Evolutionary conservation across 2,113 vertebrate genomes (phyloP).

Genomic region (Amphiprion percula): DNA sequence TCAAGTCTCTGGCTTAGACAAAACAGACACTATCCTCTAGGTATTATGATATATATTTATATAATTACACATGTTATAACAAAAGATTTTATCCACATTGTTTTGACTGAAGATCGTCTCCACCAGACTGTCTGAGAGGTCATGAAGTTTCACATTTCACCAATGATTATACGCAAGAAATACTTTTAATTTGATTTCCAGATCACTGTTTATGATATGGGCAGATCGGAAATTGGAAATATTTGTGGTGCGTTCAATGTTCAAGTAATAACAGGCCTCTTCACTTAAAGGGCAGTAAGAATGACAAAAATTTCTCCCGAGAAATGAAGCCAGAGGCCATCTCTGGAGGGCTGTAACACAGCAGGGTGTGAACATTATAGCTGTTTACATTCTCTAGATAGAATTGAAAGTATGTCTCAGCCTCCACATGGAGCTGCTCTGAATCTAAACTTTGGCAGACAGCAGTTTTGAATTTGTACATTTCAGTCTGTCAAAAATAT

Average conservation of each 20-base stretch:
- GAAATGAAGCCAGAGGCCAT: constrained; percentile 2
- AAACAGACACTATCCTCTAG: neutral
- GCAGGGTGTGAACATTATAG: neutral
- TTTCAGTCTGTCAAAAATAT: constrained; percentile 32
- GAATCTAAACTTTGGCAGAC: constrained; percentile 12
- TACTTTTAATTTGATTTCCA: neutral
- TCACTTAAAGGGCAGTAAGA: constrained; percentile 1
- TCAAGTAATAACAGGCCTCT: constrained; percentile 26
- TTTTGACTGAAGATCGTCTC: neutral
- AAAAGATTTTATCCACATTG: constrained; percentile 1
- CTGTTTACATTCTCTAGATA: constrained; percentile 28
- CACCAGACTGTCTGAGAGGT: neutral
- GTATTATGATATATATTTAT: too few species aligned
- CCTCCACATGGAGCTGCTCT: neutral
- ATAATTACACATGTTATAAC: too few species aligned
- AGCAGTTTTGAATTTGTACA: constrained; percentile 20
- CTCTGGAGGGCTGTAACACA: neutral
- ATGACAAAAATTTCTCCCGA: constrained; percentile 3
- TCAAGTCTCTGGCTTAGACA: neutral
- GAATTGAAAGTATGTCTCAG: constrained; percentile 8
- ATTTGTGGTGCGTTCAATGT: constrained; percentile 21
- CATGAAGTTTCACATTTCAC: neutral
- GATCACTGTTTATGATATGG: constrained; percentile 7
- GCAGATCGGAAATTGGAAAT: constrained; percentile 23
- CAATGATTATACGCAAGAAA: neutral